Percentiles rank a stretch among this genome's conserved stretches.
Evolutionary conservation across 2,888 invertebrate genomes (phyloP).

Genomic region (Neria commutata): DNA sequence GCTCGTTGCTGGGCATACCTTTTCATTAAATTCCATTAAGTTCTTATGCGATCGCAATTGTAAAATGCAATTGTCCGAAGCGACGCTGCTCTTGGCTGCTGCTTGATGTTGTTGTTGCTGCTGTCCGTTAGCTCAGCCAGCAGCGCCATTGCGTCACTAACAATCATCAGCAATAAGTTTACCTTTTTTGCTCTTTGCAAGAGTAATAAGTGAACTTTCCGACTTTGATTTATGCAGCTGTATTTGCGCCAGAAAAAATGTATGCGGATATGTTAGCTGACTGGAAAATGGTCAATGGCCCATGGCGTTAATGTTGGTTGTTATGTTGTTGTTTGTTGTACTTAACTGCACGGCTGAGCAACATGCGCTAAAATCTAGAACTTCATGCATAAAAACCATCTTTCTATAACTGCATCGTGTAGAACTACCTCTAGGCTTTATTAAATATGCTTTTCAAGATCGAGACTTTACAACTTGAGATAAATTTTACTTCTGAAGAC

Average conservation of each 20-base stretch:
- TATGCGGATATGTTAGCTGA: conserved; percentile 8
- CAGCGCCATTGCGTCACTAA: conserved; percentile 26
- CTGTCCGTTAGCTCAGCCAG: conserved; percentile 1
- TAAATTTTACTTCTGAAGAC: too few relatives aligned
- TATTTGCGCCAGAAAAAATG: conserved; percentile 1
- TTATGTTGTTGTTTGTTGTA: not conserved
- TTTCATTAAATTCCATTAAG: conserved; percentile 54
- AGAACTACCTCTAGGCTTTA: too few relatives aligned
- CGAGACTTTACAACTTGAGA: too few relatives aligned
- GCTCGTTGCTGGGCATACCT: conserved; percentile 43
- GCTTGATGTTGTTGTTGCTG: not conserved
- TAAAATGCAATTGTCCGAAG: conserved; percentile 9
- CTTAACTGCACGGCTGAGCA: too few relatives aligned
- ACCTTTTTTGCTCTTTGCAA: too few relatives aligned
- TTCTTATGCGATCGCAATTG: conserved; percentile 50
- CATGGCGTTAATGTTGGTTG: not conserved
- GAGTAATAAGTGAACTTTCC: conserved; percentile 1
- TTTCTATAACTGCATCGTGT: too few relatives aligned
- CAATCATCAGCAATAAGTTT: not conserved
- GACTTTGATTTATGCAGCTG: not conserved
- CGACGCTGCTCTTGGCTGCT: too few relatives aligned
- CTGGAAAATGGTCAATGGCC: not conserved
- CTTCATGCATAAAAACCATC: too few relatives aligned
- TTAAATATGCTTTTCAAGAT: too few relatives aligned
- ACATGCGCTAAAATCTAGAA: too few relatives aligned